These are phyloP conservation scores for Sinocyclocheilus anophthalmus DNA, from an alignment of 2,113 vertebrate genomes.

Conservation along the genomic window DNA sequence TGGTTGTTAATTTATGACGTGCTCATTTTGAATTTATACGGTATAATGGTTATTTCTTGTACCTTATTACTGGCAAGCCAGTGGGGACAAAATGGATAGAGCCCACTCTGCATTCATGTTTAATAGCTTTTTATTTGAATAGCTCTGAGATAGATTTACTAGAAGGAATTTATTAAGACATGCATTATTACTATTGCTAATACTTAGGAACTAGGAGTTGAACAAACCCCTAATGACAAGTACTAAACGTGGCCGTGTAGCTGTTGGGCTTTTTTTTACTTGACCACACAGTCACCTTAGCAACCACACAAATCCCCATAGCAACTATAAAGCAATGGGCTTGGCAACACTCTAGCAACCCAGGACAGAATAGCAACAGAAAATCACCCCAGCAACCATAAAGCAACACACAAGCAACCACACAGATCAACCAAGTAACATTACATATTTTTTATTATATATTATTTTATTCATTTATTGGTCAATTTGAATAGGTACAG, in stretches of 20 bases:
- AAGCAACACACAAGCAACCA: no score
- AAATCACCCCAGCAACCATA: no score
- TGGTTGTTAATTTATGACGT: conserved; percentile 17
- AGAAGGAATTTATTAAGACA: neutral
- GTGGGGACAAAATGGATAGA: conserved; percentile 7
- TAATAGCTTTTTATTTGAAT: conserved; percentile 26
- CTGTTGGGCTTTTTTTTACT: no score
- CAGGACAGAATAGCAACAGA: no score
- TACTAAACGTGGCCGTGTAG: neutral
- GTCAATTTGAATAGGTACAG: no score
- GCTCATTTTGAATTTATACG: conserved; percentile 2
- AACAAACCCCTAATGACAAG: neutral
- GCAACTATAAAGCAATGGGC: no score
- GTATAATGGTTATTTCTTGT: conserved; percentile 9
- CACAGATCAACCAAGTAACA: no score
- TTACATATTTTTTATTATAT: no score
- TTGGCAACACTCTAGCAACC: no score
- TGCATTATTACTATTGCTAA: neutral
- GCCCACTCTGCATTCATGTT: neutral
- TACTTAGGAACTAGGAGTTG: neutral
- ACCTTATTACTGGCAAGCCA: neutral
- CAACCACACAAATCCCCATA: no score
- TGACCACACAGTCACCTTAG: neutral
- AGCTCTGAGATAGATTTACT: conserved; percentile 3
- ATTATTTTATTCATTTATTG: no score